Evolutionary conservation across 1,140 invertebrate genomes (phyloP), one percentile per base, ranked within the genome.

Genomic region (Euglossa dilemma): DNA sequence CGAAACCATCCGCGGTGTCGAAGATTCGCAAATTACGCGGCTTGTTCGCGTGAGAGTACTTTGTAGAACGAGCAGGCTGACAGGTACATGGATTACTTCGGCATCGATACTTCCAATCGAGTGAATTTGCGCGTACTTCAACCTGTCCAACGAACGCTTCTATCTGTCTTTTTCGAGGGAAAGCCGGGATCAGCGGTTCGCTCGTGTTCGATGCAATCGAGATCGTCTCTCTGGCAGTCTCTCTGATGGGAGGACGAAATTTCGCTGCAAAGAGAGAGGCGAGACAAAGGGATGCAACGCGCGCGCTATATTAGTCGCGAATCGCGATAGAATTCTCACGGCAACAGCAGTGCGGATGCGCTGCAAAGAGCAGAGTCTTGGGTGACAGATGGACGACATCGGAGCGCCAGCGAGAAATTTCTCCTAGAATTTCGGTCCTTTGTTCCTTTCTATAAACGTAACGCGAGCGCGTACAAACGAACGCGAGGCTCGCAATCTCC

Each of bases 11-110:
- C 36, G 4, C 1, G 36, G 4, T 36, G 36, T 4, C 36, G 1
- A 36, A 36, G 36, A 36, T 36, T 36, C 36, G 36, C 36, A 36
- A 36, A 36, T 36, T 36, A 36, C 36, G 36, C 4, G 36, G 36
- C 36, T 36, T 36, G 36, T 36, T 36, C 4, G 36, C 36, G 36
- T 2, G 36, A 4, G 36, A 36, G 4, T 36, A 36, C 1, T 36
- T 36, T 4, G 36, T 36, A 36, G 36, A 36, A 36, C 52, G 28
- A 43, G 59, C 52, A 63, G 54, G 28, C 63, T 83, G 74, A 86
- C 85, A 69, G 73, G 57, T 77, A 72, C 74, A 63, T 70, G 36
- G 59, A 77, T 86, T 79, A 69, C 74, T 36, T 43, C 54, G 43
- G 54, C 28, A 36, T 36, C 45, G 52, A 14, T 78, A 18, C 50